Conservation (phyloP, 2,113 vertebrate genomes). For the Drymodes brunneopygia region DNA sequence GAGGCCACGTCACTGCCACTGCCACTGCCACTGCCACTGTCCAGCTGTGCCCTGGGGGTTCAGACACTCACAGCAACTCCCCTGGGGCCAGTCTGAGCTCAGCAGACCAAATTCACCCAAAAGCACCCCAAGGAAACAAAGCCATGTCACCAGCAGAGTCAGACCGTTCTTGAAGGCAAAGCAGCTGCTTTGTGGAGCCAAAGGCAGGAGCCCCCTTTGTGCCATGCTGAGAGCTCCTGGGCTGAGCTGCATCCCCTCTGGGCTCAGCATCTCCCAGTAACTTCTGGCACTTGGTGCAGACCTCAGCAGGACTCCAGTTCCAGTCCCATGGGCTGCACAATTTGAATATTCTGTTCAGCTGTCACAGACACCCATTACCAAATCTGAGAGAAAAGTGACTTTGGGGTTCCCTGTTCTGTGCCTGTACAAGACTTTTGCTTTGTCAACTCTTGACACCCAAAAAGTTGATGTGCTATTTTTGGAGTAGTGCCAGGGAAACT, state of each 20-base stretch:
- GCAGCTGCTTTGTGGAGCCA: neutral
- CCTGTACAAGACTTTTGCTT: neutral
- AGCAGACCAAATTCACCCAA: neutral
- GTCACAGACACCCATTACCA: neutral
- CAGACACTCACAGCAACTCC: neutral
- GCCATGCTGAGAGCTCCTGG: neutral
- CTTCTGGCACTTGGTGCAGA: neutral
- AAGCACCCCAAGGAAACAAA: neutral
- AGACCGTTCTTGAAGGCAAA: neutral
- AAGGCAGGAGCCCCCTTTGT: fast-evolving
- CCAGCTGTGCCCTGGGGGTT: fast-evolving
- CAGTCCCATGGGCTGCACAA: neutral
- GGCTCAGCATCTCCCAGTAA: neutral
- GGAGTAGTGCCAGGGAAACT: neutral
- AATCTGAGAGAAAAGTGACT: neutral
- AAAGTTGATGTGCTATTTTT: neutral
- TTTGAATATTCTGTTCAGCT: fast-evolving
- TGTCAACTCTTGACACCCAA: neutral
- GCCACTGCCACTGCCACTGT: neutral
- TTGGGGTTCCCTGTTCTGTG: neutral
- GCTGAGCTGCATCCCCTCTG: neutral
- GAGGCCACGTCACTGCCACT: neutral
- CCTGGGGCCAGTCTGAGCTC: neutral
- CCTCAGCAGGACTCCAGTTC: neutral
- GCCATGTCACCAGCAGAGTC: neutral